phyloP scores from a whole-genome alignment of 2,888 invertebrate genomes.

The Tiliacea aurago region DNA sequence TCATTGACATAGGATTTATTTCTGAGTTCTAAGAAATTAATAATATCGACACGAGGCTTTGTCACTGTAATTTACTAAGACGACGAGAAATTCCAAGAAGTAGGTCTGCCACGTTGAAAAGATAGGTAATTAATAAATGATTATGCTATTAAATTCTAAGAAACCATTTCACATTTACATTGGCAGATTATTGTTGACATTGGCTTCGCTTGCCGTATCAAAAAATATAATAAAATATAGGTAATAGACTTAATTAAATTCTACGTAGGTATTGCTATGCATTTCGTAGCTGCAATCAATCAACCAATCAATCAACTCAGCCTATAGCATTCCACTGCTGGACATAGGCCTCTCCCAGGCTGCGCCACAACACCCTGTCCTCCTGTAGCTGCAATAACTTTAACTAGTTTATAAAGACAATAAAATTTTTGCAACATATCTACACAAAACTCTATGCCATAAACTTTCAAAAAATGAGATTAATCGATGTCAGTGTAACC shows the following conservation, averaged over 20 bases:
- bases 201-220: background rate
- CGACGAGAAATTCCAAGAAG: background rate
- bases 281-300: background rate
- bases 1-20: background rate
- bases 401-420: background rate
- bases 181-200: background rate
- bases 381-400: background rate
- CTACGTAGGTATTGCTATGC: background rate
- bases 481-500: slow-evolving; percentile 73
- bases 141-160: background rate
- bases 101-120: background rate
- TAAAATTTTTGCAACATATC: background rate
- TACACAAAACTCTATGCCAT: slow-evolving; percentile 68
- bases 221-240: background rate
- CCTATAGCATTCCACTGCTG: no score
- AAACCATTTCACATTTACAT: background rate
- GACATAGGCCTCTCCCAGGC: no score
- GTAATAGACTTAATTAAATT: background rate
- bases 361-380: no score
- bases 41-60: background rate
- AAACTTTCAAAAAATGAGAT: slow-evolving; percentile 76
- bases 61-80: background rate
- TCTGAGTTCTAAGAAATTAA: background rate
- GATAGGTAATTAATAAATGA: background rate
- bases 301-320: no score